Conservation (phyloP, 2,113 vertebrate genomes). For the Chrysemys picta region DNA sequence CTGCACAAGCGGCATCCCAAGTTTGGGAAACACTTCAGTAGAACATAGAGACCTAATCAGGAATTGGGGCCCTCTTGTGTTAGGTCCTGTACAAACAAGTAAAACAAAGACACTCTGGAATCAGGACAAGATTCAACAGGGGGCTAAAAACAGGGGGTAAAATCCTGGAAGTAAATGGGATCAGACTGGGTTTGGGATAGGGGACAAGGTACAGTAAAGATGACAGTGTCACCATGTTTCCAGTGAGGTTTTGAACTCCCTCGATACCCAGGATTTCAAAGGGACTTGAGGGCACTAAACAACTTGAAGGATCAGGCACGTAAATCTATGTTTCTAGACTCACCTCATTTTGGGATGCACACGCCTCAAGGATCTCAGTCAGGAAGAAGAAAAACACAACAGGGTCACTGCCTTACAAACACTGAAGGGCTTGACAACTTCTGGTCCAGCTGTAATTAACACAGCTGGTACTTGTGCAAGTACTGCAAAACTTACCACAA, state of each 20-base stretch:
- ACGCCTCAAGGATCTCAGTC: background rate
- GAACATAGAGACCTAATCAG: no score
- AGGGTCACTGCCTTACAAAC: background rate
- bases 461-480: accelerated
- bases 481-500: background rate
- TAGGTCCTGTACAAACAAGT: no score
- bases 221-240: background rate
- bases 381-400: background rate
- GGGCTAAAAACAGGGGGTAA: background rate
- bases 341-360: no score
- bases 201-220: background rate
- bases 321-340: background rate
- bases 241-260: background rate
- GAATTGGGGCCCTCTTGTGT: no score
- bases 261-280: background rate
- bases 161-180: background rate
- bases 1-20: no score
- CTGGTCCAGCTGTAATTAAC: background rate
- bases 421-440: background rate
- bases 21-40: no score
- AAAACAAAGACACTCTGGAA: background rate
- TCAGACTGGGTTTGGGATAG: background rate
- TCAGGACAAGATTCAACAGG: background rate
- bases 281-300: background rate
- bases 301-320: background rate